A percentile compares a stretch with the other conserved stretches of the same genome.
phyloP scores from a whole-genome alignment of 2,888 invertebrate species.

The Dolomedes plantarius region DNA sequence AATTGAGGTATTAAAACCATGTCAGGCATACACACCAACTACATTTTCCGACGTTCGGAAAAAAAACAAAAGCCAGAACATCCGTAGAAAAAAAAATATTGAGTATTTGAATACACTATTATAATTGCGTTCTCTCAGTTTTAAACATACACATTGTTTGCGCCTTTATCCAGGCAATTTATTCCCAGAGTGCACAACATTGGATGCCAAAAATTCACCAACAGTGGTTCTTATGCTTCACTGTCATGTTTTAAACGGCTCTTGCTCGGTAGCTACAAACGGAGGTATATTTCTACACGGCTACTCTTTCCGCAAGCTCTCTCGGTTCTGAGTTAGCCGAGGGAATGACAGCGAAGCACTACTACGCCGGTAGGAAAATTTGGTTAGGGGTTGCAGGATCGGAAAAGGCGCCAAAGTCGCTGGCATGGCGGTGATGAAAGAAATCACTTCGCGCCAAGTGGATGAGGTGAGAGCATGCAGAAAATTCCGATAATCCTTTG shows the following conservation, averaged over 20 bases:
- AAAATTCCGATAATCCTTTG: neutral
- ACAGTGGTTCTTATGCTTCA: neutral
- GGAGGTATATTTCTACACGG: neutral
- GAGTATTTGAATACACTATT: neutral
- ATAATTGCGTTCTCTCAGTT: constrained; percentile 8
- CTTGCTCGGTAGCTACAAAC: neutral
- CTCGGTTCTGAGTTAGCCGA: neutral
- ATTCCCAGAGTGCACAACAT: neutral
- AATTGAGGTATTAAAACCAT: constrained; percentile 15
- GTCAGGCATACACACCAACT: neutral
- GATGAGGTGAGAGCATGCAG: neutral
- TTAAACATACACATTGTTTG: neutral
- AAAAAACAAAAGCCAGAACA: neutral
- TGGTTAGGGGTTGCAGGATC: neutral
- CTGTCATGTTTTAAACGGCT: neutral
- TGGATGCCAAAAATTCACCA: neutral
- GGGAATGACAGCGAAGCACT: neutral
- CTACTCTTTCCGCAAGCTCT: neutral
- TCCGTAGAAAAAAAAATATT: neutral
- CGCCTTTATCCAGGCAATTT: constrained; percentile 2
- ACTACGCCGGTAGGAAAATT: neutral
- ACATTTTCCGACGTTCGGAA: constrained; percentile 1
- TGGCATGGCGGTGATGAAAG: neutral
- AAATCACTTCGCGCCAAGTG: neutral
- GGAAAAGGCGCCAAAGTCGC: neutral